Evolutionary conservation across 2,888 invertebrate genomes (phyloP).

Genomic region (Euphydryas editha): DNA sequence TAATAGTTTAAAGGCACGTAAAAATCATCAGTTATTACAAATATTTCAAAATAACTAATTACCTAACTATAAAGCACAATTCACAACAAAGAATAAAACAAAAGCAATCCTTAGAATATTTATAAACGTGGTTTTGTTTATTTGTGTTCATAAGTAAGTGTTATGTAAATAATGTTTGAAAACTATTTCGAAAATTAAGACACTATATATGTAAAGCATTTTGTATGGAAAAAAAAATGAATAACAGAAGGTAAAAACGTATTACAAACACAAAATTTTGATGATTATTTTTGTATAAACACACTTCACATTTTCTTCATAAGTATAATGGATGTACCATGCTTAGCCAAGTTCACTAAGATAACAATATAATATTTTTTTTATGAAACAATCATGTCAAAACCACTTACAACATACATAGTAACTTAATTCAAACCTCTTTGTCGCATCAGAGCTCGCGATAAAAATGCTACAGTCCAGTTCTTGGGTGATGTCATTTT

Average conservation of each 20-base stretch:
- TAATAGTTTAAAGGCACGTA: no score
- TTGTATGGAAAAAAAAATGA: no score
- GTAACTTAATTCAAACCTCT: not conserved
- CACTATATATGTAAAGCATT: no score
- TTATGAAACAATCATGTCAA: not conserved
- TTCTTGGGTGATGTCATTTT: conserved; percentile 33
- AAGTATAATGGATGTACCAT: not conserved
- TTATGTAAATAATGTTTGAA: no score
- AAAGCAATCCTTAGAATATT: no score
- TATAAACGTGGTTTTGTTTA: no score
- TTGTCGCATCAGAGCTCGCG: not conserved
- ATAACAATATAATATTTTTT: not conserved
- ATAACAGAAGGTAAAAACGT: not conserved
- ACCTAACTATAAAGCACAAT: no score
- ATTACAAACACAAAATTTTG: not conserved
- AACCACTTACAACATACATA: not conserved
- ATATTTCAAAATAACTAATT: no score
- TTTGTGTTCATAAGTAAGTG: no score
- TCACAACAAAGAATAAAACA: no score
- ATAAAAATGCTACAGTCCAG: conserved; percentile 22
- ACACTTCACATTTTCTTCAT: not conserved
- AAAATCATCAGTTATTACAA: no score
- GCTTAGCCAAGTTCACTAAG: not conserved
- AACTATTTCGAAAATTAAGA: no score
- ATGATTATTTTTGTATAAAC: not conserved